Conservation (phyloP, 2,888 invertebrate genomes). For the Leptinotarsa haldemani region DNA sequence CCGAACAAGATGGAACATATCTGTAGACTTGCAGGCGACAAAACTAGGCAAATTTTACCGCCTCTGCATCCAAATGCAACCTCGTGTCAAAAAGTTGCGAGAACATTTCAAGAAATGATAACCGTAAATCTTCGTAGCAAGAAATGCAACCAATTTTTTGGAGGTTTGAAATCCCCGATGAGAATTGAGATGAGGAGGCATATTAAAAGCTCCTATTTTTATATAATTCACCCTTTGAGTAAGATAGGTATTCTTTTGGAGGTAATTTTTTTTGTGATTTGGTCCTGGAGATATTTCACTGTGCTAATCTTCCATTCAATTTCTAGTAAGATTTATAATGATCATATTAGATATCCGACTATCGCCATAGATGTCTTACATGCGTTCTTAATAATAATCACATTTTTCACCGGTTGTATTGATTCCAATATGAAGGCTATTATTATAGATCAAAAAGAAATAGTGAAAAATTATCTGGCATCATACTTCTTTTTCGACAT, state of each 20-base stretch:
- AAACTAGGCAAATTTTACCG: not conserved
- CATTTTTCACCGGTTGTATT: slow-evolving; percentile 27
- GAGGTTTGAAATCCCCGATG: slow-evolving; percentile 17
- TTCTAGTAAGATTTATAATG: not conserved
- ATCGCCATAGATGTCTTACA: slow-evolving; percentile 5
- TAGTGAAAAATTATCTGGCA: slow-evolving; percentile 20
- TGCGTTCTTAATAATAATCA: not conserved
- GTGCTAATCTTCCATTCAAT: not conserved
- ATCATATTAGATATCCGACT: not conserved
- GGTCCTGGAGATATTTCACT: slow-evolving; percentile 17
- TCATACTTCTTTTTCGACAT: slow-evolving; percentile 31
- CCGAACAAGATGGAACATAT: not conserved
- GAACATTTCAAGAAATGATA: slow-evolving; percentile 7
- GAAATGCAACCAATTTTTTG: slow-evolving; percentile 24
- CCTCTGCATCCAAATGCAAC: slow-evolving; percentile 21
- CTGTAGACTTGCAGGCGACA: not conserved
- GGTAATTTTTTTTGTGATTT: slow-evolving; percentile 17
- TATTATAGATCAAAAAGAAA: not conserved
- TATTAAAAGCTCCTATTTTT: slow-evolving; percentile 22
- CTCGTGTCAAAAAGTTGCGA: not conserved
- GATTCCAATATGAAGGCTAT: slow-evolving; percentile 13
- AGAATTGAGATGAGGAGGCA: slow-evolving; percentile 31
- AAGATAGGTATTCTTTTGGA: slow-evolving; percentile 26
- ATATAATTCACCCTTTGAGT: slow-evolving; percentile 38
- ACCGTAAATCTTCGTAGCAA: slow-evolving; percentile 24